Evolutionary conservation across 2,888 invertebrate genomes (phyloP).

Genomic region (Zygaena filipendulae): DNA sequence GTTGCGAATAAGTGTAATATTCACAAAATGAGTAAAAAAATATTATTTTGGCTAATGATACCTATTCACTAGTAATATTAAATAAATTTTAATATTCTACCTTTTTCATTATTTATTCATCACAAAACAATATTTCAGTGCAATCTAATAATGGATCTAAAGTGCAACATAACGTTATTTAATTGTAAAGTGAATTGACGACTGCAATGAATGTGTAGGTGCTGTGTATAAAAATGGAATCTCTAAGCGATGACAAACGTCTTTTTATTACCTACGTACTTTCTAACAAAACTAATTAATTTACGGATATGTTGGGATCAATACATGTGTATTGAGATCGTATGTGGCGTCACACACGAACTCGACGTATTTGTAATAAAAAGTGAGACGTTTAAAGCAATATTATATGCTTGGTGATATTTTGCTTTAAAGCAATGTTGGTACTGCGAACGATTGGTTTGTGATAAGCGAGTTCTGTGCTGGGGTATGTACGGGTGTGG

Average conservation of each 20-base stretch:
- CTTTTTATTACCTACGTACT: no score
- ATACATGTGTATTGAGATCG: no score
- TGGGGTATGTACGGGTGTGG: constrained; percentile 37
- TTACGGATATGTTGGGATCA: no score
- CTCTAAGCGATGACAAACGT: constrained; percentile 46
- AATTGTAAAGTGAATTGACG: constrained; percentile 38
- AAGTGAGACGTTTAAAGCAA: no score
- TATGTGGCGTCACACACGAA: no score
- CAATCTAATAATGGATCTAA: constrained; percentile 43
- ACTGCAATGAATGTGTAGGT: constrained; percentile 54
- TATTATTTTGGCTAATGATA: no score
- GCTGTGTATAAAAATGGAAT: constrained; percentile 54
- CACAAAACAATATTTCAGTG: constrained; percentile 29
- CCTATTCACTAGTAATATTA: no score
- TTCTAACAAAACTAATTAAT: no score
- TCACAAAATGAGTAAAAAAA: no score
- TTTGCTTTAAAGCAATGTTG: constrained; percentile 9
- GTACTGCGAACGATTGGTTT: constrained; percentile 45
- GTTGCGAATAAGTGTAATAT: no score
- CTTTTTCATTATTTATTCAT: constrained; percentile 1
- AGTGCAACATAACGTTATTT: constrained; percentile 46
- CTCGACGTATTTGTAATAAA: no score
- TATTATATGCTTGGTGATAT: no score
- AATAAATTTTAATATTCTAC: constrained; percentile 10
- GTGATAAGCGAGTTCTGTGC: constrained; percentile 53